phyloP scores from a whole-genome alignment of 1,140 invertebrate species.

The Maniola jurtina region DNA sequence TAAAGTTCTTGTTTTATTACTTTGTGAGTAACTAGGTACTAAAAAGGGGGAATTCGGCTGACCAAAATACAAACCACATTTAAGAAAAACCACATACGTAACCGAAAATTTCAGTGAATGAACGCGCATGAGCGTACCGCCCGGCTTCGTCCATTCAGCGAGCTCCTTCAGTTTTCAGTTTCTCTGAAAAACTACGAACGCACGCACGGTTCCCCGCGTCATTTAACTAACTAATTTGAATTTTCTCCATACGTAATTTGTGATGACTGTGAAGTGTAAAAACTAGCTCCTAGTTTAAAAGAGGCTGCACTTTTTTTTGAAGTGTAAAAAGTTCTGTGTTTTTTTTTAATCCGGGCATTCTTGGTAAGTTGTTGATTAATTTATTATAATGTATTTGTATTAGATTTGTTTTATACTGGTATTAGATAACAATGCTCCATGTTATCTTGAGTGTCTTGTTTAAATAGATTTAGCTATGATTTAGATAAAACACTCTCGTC shows the following conservation, averaged over 20 bases:
- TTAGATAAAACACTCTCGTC: neutral
- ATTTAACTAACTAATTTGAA: slow-evolving; percentile 53
- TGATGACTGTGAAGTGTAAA: slow-evolving; percentile 20
- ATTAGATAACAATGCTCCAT: neutral
- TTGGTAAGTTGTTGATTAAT: slow-evolving; percentile 1
- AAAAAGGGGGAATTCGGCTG: too few relatives aligned
- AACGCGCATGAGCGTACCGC: slow-evolving; percentile 60
- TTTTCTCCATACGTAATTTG: slow-evolving; percentile 34
- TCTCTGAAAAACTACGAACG: slow-evolving; percentile 50
- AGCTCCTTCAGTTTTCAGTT: slow-evolving; percentile 50
- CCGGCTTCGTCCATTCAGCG: slow-evolving; percentile 44
- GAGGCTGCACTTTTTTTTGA: neutral
- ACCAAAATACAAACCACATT: too few relatives aligned
- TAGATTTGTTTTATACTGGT: too few relatives aligned
- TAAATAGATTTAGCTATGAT: neutral
- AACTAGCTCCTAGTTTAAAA: neutral
- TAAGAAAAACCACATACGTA: slow-evolving; percentile 12
- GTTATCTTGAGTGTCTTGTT: slow-evolving; percentile 8
- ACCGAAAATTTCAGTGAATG: slow-evolving; percentile 26
- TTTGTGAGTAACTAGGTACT: too few relatives aligned
- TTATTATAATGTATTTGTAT: too few relatives aligned
- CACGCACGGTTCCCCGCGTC: slow-evolving; percentile 49
- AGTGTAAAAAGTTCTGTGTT: slow-evolving; percentile 16
- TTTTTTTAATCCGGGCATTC: neutral
- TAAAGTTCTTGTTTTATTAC: too few relatives aligned